Percentiles rank a stretch among this genome's conserved stretches.
Evolutionary conservation across 2,113 vertebrate genomes (phyloP).

Genomic region (Suricata suricatta): DNA sequence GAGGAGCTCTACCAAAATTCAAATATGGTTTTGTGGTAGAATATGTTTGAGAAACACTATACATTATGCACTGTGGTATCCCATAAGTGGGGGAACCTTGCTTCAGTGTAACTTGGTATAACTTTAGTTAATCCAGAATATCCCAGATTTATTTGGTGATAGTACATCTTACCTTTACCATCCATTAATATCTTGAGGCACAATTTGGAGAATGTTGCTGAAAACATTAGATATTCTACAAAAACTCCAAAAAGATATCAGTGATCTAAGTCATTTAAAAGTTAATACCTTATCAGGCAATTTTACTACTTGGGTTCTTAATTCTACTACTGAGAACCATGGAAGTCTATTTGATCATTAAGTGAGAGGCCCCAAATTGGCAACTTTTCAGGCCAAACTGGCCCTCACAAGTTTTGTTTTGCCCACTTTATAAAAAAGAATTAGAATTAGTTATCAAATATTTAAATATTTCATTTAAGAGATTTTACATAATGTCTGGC

Average conservation of each 20-base stretch:
- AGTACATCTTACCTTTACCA: not conserved
- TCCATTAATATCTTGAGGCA: not conserved
- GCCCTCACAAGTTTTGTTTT: not conserved
- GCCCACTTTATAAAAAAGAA: not conserved
- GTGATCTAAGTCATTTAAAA: not conserved
- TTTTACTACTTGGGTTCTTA: not conserved
- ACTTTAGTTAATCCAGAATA: not conserved
- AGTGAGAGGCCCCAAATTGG: not conserved
- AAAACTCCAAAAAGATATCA: not conserved
- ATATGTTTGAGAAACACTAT: not conserved
- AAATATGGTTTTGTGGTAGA: not conserved
- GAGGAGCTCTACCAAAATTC: not conserved
- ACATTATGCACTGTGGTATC: not conserved
- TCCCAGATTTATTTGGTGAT: not conserved
- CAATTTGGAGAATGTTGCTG: not conserved
- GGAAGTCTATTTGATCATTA: not conserved
- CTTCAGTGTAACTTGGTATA: not conserved
- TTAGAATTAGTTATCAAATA: not conserved
- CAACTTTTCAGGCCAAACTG: not conserved
- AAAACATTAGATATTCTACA: not conserved
- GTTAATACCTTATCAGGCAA: not conserved
- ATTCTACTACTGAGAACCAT: not conserved
- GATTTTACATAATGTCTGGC: not conserved
- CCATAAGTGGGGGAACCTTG: not conserved
- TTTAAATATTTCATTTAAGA: constrained; percentile 31